phyloP scores from a whole-genome alignment of 2,113 vertebrate species.

The Eolophus roseicapilla region DNA sequence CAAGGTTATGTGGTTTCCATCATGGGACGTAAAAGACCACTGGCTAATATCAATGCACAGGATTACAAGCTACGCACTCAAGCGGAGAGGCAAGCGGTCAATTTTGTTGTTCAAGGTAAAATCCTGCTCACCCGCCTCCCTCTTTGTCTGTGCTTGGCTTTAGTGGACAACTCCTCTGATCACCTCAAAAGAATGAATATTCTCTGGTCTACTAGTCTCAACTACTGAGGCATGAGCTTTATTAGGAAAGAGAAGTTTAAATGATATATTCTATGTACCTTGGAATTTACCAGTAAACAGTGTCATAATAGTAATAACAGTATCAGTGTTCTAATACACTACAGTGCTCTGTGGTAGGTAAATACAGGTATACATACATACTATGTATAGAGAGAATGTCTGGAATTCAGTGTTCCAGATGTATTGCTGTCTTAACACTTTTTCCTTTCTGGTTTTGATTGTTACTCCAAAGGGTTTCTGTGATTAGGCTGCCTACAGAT shows the following conservation, averaged over 20 bases:
- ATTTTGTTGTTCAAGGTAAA: conserved; percentile 93
- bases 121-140: neutral
- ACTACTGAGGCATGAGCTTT: neutral
- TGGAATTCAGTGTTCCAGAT: neutral
- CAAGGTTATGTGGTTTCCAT: conserved; percentile 87
- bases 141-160: neutral
- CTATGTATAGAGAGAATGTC: neutral
- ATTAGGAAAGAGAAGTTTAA: neutral
- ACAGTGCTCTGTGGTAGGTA: neutral
- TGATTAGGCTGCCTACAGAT: neutral
- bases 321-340: neutral
- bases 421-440: neutral
- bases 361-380: neutral
- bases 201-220: neutral
- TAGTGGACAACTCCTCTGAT: neutral
- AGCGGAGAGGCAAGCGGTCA: conserved; percentile 91
- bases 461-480: neutral
- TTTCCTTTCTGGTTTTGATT: neutral
- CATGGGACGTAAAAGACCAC: conserved; percentile 84
- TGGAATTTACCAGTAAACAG: neutral
- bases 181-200: neutral
- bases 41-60: conserved; percentile 79
- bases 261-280: neutral
- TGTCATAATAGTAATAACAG: neutral
- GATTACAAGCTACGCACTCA: conserved; percentile 82